Evolutionary conservation across 2,797 vertebrate genomes (phyloP).

Genomic region (Glyptemys insculpta): DNA sequence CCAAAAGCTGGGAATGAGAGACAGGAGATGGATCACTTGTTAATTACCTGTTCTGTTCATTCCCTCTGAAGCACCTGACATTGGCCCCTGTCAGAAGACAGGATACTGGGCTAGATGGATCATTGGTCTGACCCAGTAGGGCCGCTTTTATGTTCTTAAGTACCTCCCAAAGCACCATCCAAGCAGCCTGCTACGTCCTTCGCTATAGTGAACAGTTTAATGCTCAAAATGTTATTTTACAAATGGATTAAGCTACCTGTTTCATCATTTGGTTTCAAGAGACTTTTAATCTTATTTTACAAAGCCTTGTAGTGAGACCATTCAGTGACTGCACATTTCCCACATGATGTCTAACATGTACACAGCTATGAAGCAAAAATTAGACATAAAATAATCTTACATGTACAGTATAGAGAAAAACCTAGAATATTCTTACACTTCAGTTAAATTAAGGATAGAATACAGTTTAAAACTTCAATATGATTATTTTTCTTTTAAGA

Average conservation of each 20-base stretch:
- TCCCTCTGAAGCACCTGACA: no score
- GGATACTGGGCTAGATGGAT: no score
- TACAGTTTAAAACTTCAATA: not conserved
- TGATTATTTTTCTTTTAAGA: not conserved
- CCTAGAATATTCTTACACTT: not conserved
- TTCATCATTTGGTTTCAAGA: not conserved
- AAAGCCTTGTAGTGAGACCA: not conserved
- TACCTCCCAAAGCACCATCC: rapidly evolving
- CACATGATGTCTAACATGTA: not conserved
- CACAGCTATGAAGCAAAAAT: not conserved
- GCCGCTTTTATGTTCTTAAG: not conserved
- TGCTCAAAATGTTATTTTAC: not conserved
- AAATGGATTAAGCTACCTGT: not conserved
- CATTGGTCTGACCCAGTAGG: no score
- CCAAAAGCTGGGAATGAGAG: no score
- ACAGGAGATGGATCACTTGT: no score
- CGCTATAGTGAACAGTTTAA: not conserved
- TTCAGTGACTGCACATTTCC: not conserved
- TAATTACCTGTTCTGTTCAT: no score
- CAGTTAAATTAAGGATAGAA: not conserved
- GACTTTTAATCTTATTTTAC: not conserved
- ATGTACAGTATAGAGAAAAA: not conserved
- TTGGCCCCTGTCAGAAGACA: no score
- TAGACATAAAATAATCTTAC: not conserved
- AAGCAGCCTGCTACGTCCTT: rapidly evolving